A percentile compares a stretch with the other conserved stretches of the same genome.
Evolutionary conservation across 1,140 invertebrate genomes (phyloP).

Genomic region (Parasteatoda tepidariorum): DNA sequence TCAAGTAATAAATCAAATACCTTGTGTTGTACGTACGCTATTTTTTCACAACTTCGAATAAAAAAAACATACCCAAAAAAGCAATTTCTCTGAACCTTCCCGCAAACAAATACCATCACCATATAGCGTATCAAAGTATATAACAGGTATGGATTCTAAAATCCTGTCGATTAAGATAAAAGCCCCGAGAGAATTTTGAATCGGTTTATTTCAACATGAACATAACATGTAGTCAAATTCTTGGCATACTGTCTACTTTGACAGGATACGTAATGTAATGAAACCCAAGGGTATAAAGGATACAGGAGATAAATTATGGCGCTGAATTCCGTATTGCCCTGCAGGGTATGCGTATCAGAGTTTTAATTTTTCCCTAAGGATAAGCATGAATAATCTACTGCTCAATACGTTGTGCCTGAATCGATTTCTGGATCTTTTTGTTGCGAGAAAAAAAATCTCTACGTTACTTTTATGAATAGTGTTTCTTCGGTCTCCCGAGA

Average conservation of each 20-base stretch:
- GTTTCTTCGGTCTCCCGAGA: constrained; percentile 29
- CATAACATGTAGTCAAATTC: constrained; percentile 38
- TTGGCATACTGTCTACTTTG: constrained; percentile 9
- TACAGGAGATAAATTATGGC: constrained; percentile 42
- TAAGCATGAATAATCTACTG: constrained; percentile 30
- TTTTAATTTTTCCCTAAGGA: constrained; percentile 52
- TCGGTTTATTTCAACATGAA: constrained; percentile 19
- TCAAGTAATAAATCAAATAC: too few relatives aligned
- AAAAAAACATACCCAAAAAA: too few relatives aligned
- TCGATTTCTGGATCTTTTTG: constrained; percentile 19
- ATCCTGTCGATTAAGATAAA: constrained; percentile 11
- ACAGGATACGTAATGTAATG: constrained; percentile 30
- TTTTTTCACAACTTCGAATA: too few relatives aligned
- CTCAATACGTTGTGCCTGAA: neutral
- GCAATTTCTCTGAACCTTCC: too few relatives aligned
- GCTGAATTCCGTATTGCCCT: constrained; percentile 50
- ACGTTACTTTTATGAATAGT: constrained; percentile 51
- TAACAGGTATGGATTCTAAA: neutral
- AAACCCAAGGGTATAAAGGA: constrained; percentile 29
- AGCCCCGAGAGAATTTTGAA: constrained; percentile 1
- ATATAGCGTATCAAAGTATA: too few relatives aligned
- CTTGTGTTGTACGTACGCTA: too few relatives aligned
- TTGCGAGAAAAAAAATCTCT: constrained; percentile 34
- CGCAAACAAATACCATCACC: too few relatives aligned
- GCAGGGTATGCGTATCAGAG: constrained; percentile 39